Base-by-base conservation (phyloP, 2,888 invertebrate species). In the Dusona sp. region DNA sequence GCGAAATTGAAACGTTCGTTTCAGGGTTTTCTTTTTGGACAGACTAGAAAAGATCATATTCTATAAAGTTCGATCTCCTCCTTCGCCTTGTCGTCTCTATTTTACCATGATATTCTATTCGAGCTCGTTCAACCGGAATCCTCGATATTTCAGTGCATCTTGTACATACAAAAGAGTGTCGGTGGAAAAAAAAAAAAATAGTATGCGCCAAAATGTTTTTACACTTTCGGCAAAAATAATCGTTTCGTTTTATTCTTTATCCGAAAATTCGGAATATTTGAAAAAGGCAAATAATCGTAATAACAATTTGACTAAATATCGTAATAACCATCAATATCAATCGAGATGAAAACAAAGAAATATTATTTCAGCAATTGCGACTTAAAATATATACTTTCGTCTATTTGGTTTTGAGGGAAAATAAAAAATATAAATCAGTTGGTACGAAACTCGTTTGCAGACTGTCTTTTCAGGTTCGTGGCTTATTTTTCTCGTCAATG, bases 401-500 rank as follows among this genome's bases (percentile, higher is more conserved):
- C n/a, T 11, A 25, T 57, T 25, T 13, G 25, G 1, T 25, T n/a
- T n/a, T 57, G 11, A 11, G 3, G 57, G 11, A 25, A 22, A 25
- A 13, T 11, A 11, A 9, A 25, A 22, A 22, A 22, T 11, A 25
- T 8, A 11, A 22, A 48, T 48, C 48, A 48, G 4, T 19, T 6
- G 48, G 4, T 48, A 19, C 48, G 48, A 48, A n/a, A 48, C 48
- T 48, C 48, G 48, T 48, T 57, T 3, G 25, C 11, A 1, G 11
- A 54, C 25, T 57, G 25, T 22, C 16, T 61, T 61, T 7, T 4
- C 61, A 61, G 6, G 61, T 61, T 48, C 61, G 29, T 29, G 61
- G 61, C 29, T 61, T 29, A 61, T 61, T 61, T 57, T 57, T 57
- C 57, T 57, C 57, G 57, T 57, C 25, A 57, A 25, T 57, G 25